phyloP scores from a whole-genome alignment of 1,140 invertebrate genomes.

The Artemia franciscana region DNA sequence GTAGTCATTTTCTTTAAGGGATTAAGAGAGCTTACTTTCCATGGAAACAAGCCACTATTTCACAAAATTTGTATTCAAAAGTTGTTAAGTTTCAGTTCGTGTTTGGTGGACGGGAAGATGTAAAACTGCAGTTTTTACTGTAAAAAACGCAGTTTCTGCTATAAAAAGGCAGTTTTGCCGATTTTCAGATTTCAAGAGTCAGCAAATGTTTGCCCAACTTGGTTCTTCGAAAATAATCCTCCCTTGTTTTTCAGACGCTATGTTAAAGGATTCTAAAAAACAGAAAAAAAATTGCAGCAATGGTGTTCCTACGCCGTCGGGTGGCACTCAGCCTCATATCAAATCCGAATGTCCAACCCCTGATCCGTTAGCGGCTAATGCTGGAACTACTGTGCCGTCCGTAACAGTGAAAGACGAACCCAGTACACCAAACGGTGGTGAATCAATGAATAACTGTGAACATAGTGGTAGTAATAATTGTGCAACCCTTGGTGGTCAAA shows the following conservation, averaged over 20 bases:
- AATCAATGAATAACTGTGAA: background rate
- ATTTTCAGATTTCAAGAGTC: too few relatives aligned
- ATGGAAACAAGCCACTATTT: too few relatives aligned
- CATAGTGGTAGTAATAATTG: background rate
- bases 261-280: background rate
- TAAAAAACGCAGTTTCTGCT: too few relatives aligned
- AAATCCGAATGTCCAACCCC: background rate
- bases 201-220: too few relatives aligned
- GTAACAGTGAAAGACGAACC: background rate
- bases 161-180: too few relatives aligned
- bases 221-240: too few relatives aligned
- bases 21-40: too few relatives aligned
- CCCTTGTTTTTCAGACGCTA: background rate
- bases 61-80: too few relatives aligned
- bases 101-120: too few relatives aligned
- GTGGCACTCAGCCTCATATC: background rate
- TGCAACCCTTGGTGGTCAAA: background rate
- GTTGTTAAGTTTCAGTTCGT: too few relatives aligned
- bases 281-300: background rate
- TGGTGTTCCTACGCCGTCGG: background rate
- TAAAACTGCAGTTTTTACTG: too few relatives aligned
- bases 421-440: background rate
- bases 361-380: background rate
- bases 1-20: too few relatives aligned
- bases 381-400: background rate